Evolutionary conservation across 2,113 vertebrate genomes (phyloP).

Genomic region (Esox niger): DNA sequence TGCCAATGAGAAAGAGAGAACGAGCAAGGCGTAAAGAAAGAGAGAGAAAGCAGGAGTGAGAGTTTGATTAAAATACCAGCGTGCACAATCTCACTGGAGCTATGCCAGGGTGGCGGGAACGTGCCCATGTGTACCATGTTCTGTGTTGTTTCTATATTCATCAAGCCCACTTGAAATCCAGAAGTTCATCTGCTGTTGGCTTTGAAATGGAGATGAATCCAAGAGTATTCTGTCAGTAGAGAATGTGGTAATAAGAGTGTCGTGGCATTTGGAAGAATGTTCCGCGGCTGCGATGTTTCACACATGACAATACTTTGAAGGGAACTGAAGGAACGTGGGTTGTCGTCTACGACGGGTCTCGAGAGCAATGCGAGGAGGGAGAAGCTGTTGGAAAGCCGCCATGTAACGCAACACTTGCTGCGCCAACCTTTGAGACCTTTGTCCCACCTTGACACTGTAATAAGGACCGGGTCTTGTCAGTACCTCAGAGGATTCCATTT

Average conservation of each 20-base stretch:
- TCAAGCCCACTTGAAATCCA: background rate
- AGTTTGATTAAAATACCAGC: no score
- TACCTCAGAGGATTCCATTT: no score
- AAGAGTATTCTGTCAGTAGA: background rate
- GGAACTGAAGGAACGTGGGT: background rate
- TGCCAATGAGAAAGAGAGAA: background rate
- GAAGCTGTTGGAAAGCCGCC: background rate
- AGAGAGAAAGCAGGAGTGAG: background rate
- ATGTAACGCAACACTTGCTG: no score
- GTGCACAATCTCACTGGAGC: no score
- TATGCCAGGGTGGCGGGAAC: no score
- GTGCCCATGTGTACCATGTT: background rate
- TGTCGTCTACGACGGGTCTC: background rate
- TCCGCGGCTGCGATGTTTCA: background rate
- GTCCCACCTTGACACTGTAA: no score
- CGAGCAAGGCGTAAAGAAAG: constrained; percentile 20
- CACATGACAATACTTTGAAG: background rate
- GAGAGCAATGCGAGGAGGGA: background rate
- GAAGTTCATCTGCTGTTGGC: background rate
- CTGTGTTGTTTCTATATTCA: background rate
- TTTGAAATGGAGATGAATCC: background rate
- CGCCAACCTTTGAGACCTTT: no score
- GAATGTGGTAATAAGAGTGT: background rate
- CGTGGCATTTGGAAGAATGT: background rate
- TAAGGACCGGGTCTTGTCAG: no score